phyloP scores from a whole-genome alignment of 2,888 invertebrate species.

The Melanostoma mellinum region DNA sequence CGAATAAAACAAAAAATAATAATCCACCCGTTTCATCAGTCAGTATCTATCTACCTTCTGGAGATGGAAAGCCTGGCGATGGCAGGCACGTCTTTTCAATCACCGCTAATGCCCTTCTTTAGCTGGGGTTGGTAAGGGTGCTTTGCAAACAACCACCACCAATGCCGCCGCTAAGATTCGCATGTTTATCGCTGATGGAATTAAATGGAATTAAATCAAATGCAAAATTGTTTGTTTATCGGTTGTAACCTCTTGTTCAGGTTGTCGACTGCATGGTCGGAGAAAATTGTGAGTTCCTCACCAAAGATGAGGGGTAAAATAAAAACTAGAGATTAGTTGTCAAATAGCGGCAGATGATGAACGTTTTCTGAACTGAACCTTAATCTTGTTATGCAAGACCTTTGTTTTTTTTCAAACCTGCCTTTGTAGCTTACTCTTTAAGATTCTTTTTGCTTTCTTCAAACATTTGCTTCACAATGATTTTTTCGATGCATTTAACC shows the following conservation, averaged over 20 bases:
- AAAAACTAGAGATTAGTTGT: too few relatives aligned
- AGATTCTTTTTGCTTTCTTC: too few relatives aligned
- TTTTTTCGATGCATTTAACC: too few relatives aligned
- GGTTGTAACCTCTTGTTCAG: not conserved
- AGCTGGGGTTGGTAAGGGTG: not conserved
- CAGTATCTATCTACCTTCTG: not conserved
- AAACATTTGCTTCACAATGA: too few relatives aligned
- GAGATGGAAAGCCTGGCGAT: not conserved
- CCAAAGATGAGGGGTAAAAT: too few relatives aligned
- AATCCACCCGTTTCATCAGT: not conserved
- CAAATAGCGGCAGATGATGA: too few relatives aligned
- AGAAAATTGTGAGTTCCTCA: not conserved
- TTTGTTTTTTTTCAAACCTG: too few relatives aligned
- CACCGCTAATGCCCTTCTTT: not conserved
- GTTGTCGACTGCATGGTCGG: constrained; percentile 8
- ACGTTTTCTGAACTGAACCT: too few relatives aligned
- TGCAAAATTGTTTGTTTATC: constrained; percentile 42
- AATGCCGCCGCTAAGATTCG: constrained; percentile 2
- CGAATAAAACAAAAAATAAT: not conserved
- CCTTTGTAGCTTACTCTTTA: too few relatives aligned
- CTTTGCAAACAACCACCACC: not conserved
- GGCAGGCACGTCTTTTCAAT: constrained; percentile 1
- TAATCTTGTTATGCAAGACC: too few relatives aligned
- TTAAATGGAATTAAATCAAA: constrained; percentile 40
- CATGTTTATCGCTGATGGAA: constrained; percentile 31